phyloP scores from a whole-genome alignment of 2,113 vertebrate species.

The Hoplias malabaricus region DNA sequence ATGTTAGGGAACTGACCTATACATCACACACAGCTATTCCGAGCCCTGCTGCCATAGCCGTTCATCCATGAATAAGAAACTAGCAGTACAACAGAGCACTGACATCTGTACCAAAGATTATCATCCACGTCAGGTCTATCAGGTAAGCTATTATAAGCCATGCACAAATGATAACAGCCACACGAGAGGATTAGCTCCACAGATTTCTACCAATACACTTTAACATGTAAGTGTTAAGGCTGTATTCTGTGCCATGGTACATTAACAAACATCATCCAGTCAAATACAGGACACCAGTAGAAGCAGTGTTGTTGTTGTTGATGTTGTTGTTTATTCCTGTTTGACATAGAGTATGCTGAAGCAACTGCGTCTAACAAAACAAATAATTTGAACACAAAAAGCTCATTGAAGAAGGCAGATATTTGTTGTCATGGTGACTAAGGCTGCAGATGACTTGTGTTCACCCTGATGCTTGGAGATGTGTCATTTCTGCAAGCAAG shows the following conservation, averaged over 20 bases:
- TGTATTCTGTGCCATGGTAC: background rate
- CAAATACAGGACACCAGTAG: background rate
- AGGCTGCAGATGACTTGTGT: slow-evolving; percentile 50
- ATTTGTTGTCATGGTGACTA: slow-evolving; percentile 60
- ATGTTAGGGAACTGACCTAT: background rate
- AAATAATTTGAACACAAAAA: slow-evolving; percentile 51
- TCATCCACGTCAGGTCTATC: background rate
- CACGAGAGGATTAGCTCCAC: background rate
- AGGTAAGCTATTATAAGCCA: background rate
- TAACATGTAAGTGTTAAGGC: background rate
- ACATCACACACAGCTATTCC: background rate
- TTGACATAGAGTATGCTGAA: slow-evolving; percentile 17
- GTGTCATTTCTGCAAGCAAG: slow-evolving; percentile 45
- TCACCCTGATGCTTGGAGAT: slow-evolving; percentile 47
- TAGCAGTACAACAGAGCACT: slow-evolving; percentile 7
- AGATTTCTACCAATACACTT: background rate
- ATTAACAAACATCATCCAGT: background rate
- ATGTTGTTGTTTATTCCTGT: background rate
- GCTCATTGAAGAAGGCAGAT: slow-evolving; percentile 44
- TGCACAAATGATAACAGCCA: background rate
- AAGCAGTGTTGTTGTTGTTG: slow-evolving; percentile 11
- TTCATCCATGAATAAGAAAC: background rate
- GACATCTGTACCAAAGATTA: background rate
- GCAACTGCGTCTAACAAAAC: slow-evolving; percentile 41
- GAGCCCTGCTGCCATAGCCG: background rate